Conservation (phyloP, 2,888 invertebrate genomes). For the Amphipoea lucens region DNA sequence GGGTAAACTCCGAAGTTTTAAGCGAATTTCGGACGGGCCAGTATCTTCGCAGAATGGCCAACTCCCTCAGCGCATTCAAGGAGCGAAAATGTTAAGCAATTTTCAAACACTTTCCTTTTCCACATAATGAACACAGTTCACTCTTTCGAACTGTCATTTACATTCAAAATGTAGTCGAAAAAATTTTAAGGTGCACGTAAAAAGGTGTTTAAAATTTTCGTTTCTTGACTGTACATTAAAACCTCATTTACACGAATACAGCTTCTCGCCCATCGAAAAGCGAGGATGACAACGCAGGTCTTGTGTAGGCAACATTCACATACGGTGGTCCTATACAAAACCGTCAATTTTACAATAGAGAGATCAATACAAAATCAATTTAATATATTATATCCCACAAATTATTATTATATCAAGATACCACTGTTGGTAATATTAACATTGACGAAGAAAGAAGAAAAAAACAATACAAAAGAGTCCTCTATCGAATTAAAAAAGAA, state of each 20-base stretch:
- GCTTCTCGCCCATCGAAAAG: background rate
- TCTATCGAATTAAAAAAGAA: slow-evolving; percentile 44
- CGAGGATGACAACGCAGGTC: background rate
- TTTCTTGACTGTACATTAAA: background rate
- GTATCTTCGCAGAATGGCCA: too few relatives aligned
- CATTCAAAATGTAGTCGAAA: background rate
- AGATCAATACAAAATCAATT: slow-evolving; percentile 29
- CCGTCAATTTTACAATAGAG: background rate
- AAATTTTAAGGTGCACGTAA: background rate
- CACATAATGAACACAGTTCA: background rate
- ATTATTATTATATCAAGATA: slow-evolving; percentile 43
- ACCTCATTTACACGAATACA: background rate
- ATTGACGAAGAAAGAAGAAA: slow-evolving; percentile 21
- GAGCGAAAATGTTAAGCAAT: background rate
- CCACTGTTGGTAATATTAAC: slow-evolving; percentile 3
- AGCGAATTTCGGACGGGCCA: too few relatives aligned
- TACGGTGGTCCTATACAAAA: slow-evolving; percentile 5
- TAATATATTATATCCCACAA: background rate
- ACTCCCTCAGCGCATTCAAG: background rate
- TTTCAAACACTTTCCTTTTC: background rate
- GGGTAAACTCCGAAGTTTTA: too few relatives aligned
- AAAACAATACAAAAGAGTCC: slow-evolving; percentile 26
- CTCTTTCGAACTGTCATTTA: background rate
- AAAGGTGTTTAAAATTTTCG: background rate
- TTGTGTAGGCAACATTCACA: background rate